Percentiles rank a stretch among this genome's conserved stretches.
Evolutionary conservation across 2,113 vertebrate genomes (phyloP).

Genomic region (Siniperca chuatsi): DNA sequence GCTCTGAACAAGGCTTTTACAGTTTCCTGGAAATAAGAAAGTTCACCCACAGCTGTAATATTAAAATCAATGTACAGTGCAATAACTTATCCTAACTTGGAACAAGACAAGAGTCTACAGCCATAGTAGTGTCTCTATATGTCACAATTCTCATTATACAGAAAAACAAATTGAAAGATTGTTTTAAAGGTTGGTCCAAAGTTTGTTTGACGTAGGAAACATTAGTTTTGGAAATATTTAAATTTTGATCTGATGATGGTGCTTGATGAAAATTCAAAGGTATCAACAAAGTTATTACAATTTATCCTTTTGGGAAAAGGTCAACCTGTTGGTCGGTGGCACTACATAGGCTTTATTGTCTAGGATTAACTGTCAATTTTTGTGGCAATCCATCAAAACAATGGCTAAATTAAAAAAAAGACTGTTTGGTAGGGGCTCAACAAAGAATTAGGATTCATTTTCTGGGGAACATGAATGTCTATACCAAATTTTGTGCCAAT

Average conservation of each 20-base stretch:
- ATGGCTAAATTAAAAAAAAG: too few species aligned
- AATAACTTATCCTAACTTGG: constrained; percentile 1
- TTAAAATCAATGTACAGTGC: background rate
- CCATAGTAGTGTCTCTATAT: background rate
- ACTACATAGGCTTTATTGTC: too few species aligned
- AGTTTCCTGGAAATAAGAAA: constrained; percentile 12
- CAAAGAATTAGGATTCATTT: too few species aligned
- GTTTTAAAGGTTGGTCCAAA: background rate
- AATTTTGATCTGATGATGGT: background rate
- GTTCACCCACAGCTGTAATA: background rate
- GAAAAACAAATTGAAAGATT: background rate
- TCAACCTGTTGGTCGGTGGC: background rate
- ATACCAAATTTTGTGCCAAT: too few species aligned
- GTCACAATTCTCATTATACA: background rate
- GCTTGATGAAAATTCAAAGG: background rate
- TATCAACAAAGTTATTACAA: too few species aligned
- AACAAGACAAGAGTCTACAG: background rate
- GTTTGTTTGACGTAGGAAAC: background rate
- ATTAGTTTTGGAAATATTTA: background rate
- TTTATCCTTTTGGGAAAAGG: background rate
- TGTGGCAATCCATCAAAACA: too few species aligned
- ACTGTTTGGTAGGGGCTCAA: too few species aligned
- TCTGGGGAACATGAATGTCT: background rate
- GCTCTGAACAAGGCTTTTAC: constrained; percentile 31
- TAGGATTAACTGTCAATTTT: too few species aligned